Conservation (phyloP, 2,113 vertebrate genomes). For the Centropristis striata region DNA sequence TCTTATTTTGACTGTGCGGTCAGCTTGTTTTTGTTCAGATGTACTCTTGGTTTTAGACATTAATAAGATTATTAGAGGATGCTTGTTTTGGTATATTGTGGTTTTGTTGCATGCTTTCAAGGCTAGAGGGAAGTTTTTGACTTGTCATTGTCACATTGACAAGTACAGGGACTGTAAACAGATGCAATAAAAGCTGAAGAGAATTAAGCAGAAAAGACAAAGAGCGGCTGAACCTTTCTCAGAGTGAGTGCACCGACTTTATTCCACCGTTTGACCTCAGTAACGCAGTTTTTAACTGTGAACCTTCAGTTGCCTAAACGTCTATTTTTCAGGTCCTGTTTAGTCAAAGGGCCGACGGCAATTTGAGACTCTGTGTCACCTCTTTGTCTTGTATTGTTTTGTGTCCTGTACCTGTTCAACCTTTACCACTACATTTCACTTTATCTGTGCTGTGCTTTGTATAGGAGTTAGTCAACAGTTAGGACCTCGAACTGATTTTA, state of each 20-base stretch:
- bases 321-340: constrained; percentile 54
- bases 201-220: constrained; percentile 19
- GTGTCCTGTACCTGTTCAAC: constrained; percentile 40
- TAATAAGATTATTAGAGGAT: constrained; percentile 19
- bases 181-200: constrained; percentile 51
- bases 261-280: constrained; percentile 48
- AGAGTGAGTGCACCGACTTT: background rate
- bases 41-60: constrained; percentile 33
- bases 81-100: constrained; percentile 40
- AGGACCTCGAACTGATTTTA: constrained; percentile 67
- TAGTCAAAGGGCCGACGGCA: constrained; percentile 18
- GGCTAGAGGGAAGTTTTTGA: constrained; percentile 15
- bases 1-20: constrained; percentile 43
- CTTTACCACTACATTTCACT: constrained; percentile 61
- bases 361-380: constrained; percentile 43
- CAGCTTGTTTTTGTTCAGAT: constrained; percentile 32
- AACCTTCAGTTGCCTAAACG: constrained; percentile 50
- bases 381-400: constrained; percentile 42
- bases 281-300: constrained; percentile 41
- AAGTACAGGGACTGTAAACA: constrained; percentile 39
- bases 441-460: constrained; percentile 65
- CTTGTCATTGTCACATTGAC: constrained; percentile 40
- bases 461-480: constrained; percentile 50
- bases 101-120: constrained; percentile 61
- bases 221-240: constrained; percentile 3